Conservation (phyloP, 2,797 vertebrate species). For the Cygnus olor region DNA sequence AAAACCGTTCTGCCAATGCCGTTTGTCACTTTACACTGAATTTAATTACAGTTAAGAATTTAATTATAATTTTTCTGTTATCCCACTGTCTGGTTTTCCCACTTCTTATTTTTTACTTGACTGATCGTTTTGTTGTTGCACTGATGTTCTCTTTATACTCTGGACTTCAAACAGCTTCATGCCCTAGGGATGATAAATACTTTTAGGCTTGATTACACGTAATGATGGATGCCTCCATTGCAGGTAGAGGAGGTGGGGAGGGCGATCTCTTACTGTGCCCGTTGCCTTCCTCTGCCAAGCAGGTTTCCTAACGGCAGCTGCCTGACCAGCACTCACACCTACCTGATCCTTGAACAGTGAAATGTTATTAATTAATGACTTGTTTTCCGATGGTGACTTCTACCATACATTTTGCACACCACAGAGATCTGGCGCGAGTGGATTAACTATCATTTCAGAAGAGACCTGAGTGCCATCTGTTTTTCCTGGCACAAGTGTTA, state of each 20-base stretch:
- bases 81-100: slow-evolving; percentile 8
- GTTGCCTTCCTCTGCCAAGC: not conserved
- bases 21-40: slow-evolving; percentile 23
- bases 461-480: slow-evolving; percentile 46
- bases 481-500: slow-evolving; percentile 17
- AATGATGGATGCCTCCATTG: slow-evolving; percentile 2
- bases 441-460: slow-evolving; percentile 22
- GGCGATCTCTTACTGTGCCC: not conserved
- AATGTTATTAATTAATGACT: slow-evolving; percentile 59
- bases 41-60: slow-evolving; percentile 39
- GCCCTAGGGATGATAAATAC: slow-evolving; percentile 53
- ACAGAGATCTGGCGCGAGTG: not conserved
- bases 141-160: slow-evolving; percentile 55
- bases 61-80: slow-evolving; percentile 35
- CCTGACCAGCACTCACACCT: not conserved
- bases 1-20: not conserved
- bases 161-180: slow-evolving; percentile 38
- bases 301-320: not conserved
- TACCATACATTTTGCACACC: slow-evolving; percentile 20
- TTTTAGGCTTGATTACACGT: slow-evolving; percentile 42
- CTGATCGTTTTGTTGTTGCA: slow-evolving; percentile 23
- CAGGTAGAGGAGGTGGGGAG: not conserved
- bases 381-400: slow-evolving; percentile 46
- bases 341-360: not conserved
- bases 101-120: slow-evolving; percentile 1